Evolutionary conservation across 2,797 vertebrate species (phyloP).

Genomic region (Lutra lutra): DNA sequence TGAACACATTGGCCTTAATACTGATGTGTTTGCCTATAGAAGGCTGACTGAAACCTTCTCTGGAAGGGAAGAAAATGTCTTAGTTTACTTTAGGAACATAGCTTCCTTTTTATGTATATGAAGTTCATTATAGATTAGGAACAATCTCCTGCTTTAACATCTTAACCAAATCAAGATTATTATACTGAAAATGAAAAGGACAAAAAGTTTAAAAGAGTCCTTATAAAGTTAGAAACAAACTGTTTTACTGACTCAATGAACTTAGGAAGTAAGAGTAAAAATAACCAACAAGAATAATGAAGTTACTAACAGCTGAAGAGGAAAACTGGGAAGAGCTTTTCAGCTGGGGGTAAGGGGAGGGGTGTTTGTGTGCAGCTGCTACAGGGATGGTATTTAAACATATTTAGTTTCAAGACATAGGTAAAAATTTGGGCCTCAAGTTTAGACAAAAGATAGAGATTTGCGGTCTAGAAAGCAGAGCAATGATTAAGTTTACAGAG

Average conservation of each 20-base stretch:
- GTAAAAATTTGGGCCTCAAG: not conserved
- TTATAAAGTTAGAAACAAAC: constrained; percentile 45
- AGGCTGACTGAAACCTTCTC: not conserved
- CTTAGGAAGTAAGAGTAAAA: constrained; percentile 46
- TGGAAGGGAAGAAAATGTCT: constrained; percentile 15
- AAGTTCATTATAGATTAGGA: not conserved
- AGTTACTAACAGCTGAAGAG: not conserved
- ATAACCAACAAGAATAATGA: not conserved
- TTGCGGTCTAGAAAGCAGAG: not conserved
- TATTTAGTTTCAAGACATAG: constrained; percentile 8
- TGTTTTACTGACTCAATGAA: constrained; percentile 39
- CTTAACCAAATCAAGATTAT: constrained; percentile 9
- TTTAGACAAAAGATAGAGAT: not conserved
- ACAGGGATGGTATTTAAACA: not conserved
- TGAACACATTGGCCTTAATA: constrained; percentile 12
- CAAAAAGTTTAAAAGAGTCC: constrained; percentile 36
- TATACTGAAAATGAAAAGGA: not conserved
- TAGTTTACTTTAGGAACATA: not conserved
- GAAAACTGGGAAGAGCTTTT: not conserved
- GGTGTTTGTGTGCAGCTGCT: not conserved
- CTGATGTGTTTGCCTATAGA: not conserved
- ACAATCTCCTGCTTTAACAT: constrained; percentile 32
- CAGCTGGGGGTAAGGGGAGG: too few species aligned
- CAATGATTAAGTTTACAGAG: not conserved
- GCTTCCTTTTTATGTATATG: not conserved